phyloP scores from a whole-genome alignment of 2,888 invertebrate genomes.

The Phalera bucephala region DNA sequence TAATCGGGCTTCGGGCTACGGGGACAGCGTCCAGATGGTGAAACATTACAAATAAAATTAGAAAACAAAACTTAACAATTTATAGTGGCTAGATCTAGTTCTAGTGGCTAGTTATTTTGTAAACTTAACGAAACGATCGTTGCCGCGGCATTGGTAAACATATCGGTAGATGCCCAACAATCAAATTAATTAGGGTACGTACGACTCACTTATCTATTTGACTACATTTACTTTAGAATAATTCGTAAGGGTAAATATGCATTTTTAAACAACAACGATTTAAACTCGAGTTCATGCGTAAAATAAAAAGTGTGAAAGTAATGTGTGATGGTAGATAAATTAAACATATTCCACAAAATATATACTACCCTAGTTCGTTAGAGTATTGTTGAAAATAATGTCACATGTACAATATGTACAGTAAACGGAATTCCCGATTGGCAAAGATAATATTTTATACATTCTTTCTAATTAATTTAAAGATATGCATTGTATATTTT shows the following conservation, averaged over 20 bases:
- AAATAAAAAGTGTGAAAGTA: slow-evolving; percentile 16
- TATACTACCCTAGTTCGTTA: slow-evolving; percentile 14
- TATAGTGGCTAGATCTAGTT: slow-evolving; percentile 20
- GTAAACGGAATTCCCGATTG: slow-evolving; percentile 27
- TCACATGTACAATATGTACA: neutral
- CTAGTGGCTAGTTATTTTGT: slow-evolving; percentile 33
- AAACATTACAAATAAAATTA: slow-evolving; percentile 27
- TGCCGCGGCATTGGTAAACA: slow-evolving; percentile 45
- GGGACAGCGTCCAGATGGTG: slow-evolving; percentile 32
- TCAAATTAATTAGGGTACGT: slow-evolving; percentile 15
- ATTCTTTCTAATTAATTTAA: slow-evolving; percentile 31
- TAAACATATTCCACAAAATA: too few relatives aligned
- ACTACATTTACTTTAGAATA: too few relatives aligned
- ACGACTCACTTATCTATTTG: slow-evolving; percentile 20
- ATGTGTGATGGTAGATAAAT: slow-evolving; percentile 5
- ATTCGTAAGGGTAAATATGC: too few relatives aligned
- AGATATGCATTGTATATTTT: slow-evolving; percentile 39
- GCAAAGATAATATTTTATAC: slow-evolving; percentile 32
- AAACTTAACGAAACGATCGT: slow-evolving; percentile 37
- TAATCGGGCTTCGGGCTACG: slow-evolving; percentile 37
- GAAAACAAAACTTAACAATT: slow-evolving; percentile 42
- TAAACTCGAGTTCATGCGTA: slow-evolving; percentile 33
- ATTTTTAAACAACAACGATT: too few relatives aligned
- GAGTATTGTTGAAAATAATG: neutral
- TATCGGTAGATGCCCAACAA: slow-evolving; percentile 41